Base-by-base conservation (phyloP, 2,888 invertebrate species). In the Acleris literana region DNA sequence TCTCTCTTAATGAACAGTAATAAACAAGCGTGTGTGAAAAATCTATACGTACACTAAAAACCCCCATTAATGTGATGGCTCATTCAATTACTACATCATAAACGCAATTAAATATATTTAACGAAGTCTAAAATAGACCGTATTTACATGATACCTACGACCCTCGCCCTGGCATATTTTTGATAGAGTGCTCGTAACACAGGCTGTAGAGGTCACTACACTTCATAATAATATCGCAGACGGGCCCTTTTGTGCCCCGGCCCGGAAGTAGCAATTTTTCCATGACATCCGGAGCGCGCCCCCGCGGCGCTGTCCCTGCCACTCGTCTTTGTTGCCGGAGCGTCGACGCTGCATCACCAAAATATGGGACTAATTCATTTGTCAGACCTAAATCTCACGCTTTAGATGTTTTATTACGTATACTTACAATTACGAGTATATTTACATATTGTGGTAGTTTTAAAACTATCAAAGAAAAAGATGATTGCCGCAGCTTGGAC, bases 211-310 rank as follows among this genome's bases (percentile, higher is more conserved):
- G 85, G 87, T 85, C 87, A 84, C 73, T 85, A 81, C 79, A 82
- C 83, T 84, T 83, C 80, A 82, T 86, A 87, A 86, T 87, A 86
- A 86, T 84, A 84, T 87, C 76, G 78, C 76, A 83, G 80, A 82
- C 84, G 79, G 81, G 77, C 81, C 83, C 84, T 81, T 86, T 87
- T 85, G 86, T 85, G 81, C 77, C 76, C 79, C 79, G 83, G 80
- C 76, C 85, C 87, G 88, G 88, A 88, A 87, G 88, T 87, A 87
- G 86, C 88, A 88, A 88, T 89, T 88, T 88, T 88, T 88, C 87
- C 86, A 77, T 84, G 86, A 86, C 87, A 87, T 87, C 88, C 87
- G 87, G 86, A 74, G 58, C 51, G 39, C 48, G 65, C 80, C 81
- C 86, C 88, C 79, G 85, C 81, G 74, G 84, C 76, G 82, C 82